Evolutionary conservation across 23 tunicate genomes (phyloP).

Genomic region (Ciona savignyi): DNA sequence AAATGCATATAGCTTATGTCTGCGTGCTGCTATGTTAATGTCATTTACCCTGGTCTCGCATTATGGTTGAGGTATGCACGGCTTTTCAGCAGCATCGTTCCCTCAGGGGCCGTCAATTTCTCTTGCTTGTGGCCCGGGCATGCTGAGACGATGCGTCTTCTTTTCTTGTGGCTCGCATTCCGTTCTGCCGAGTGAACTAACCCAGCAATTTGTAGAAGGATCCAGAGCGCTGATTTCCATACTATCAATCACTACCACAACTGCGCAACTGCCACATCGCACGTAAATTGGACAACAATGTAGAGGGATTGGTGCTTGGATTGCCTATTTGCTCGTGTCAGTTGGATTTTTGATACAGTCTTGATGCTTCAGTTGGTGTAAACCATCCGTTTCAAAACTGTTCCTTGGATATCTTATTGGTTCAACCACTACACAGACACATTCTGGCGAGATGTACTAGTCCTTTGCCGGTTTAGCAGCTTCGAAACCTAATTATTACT

Average conservation of each 20-base stretch:
- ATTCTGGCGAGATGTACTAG: no score
- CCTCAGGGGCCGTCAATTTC: background rate
- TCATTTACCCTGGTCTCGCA: background rate
- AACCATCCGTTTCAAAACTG: no score
- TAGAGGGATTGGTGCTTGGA: no score
- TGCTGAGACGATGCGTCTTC: background rate
- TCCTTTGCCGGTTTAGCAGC: no score
- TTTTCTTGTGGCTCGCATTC: slow-evolving; percentile 1
- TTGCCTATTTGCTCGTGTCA: no score
- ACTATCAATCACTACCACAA: background rate
- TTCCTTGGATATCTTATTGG: no score
- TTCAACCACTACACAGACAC: no score
- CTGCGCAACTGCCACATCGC: no score
- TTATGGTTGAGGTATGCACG: background rate
- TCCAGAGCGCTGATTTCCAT: background rate
- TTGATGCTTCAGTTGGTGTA: no score
- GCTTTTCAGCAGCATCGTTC: background rate
- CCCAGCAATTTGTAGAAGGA: background rate
- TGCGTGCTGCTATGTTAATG: background rate
- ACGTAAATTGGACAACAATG: no score
- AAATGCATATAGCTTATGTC: background rate
- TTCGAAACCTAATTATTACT: no score
- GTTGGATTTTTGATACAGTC: no score
- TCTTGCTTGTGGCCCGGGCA: background rate
- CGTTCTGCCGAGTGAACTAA: slow-evolving; percentile 5